Evolutionary conservation across 2,113 vertebrate species (phyloP), one percentile per base, ranked within the genome.

Genomic region (Calidris pygmaea): DNA sequence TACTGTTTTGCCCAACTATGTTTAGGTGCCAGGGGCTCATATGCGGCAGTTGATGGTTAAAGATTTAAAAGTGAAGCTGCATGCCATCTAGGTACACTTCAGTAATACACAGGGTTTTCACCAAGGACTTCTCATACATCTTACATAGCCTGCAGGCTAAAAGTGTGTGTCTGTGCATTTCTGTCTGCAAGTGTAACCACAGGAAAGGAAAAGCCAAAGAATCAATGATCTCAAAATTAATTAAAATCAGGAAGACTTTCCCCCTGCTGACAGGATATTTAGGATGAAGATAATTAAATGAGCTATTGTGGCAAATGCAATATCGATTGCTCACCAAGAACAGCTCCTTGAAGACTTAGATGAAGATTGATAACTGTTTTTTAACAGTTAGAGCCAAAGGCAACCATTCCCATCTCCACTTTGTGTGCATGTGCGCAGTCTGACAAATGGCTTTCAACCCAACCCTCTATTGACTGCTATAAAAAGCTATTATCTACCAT

Each of bases 201-300:
- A 89, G 76, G 79, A 97, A 94, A 84, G 79, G 66, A 83, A 96
- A 90, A 66, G 73, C 67, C 50, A 74, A 91, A 90, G 95, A 98
- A 98, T 98, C 96, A 92, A 96, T 97, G 35, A 82, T 95, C 75
- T 95, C 93, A 96, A 96, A 97, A 96, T 94, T 97, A 92, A 98
- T 98, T 98, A 97, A 97, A 98, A 96, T 96, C 90, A 98, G 86
- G 92, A 94, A 97, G 94, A 91, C 80, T 85, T 98, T 89, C 68
- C 30, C 67, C 72, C 66, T 85, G 62, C 95, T 93, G 94, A 96
- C 73, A 95, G 87, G 94, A 96, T 97, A 97, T 97, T 97, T 96
- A 98, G 85, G 90, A 96, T 94, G 83, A 95, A 95, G 97, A 97
- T 98, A 98, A 98, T 98, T 98, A 98, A 98, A 95, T 98, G 95